phyloP scores from a whole-genome alignment of 1,140 invertebrate genomes.

The Druon quercuslanigerum region DNA sequence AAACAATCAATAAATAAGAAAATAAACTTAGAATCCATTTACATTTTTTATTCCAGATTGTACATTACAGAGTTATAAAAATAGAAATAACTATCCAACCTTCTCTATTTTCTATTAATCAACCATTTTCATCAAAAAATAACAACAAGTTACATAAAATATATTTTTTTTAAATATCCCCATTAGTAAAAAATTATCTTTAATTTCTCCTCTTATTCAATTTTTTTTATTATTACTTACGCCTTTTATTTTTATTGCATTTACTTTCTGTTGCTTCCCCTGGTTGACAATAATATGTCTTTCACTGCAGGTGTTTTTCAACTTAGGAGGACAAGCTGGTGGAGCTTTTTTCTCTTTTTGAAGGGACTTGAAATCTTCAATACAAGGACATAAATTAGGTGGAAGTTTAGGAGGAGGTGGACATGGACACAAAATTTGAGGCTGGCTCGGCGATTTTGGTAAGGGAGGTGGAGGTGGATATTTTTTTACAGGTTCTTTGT shows the following conservation, averaged over 20 bases:
- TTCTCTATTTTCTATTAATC: too few species aligned
- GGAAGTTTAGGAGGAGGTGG: constrained; percentile 60
- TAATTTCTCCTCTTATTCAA: too few species aligned
- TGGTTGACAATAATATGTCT: constrained; percentile 36
- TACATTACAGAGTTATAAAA: too few species aligned
- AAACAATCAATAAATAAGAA: too few species aligned
- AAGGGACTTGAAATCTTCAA: not conserved
- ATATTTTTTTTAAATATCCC: too few species aligned
- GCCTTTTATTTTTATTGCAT: not conserved
- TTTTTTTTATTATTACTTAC: too few species aligned
- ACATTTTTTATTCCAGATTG: too few species aligned
- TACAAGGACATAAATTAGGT: constrained; percentile 60
- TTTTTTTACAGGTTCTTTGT: not conserved
- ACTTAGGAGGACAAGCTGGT: constrained; percentile 44
- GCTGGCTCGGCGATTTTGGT: constrained; percentile 56
- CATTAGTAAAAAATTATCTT: too few species aligned
- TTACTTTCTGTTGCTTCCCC: constrained; percentile 25
- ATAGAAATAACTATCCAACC: too few species aligned
- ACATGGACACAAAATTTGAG: constrained; percentile 56
- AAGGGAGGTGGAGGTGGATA: constrained; percentile 45
- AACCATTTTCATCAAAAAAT: too few species aligned
- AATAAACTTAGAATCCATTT: too few species aligned
- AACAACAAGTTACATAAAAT: too few species aligned
- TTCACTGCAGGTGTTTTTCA: constrained; percentile 43
- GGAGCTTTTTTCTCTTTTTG: constrained; percentile 1